phyloP scores from a whole-genome alignment of 2,888 invertebrate species.

The Cheilosia scutellata region DNA sequence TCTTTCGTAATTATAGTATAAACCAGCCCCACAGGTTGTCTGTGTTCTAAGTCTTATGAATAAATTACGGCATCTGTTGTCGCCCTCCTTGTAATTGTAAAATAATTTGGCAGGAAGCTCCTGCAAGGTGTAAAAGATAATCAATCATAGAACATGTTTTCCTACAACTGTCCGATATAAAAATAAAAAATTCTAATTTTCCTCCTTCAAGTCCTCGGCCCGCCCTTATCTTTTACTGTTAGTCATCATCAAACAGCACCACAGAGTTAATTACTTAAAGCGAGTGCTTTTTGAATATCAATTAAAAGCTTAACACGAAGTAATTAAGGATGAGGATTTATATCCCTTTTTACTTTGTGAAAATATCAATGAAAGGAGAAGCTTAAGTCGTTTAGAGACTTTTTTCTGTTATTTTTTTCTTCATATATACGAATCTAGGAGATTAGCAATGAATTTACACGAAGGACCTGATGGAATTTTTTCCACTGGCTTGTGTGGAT shows the following conservation, averaged over 20 bases:
- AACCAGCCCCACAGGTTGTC: slow-evolving; percentile 34
- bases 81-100: slow-evolving; percentile 2
- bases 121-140: slow-evolving; percentile 37
- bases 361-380: slow-evolving; percentile 57
- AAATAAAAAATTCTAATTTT: slow-evolving; percentile 32
- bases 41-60: slow-evolving; percentile 19
- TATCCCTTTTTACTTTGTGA: slow-evolving; percentile 51
- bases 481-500: slow-evolving; percentile 4
- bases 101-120: slow-evolving; percentile 33
- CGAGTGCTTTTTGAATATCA: slow-evolving; percentile 72
- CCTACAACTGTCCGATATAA: slow-evolving; percentile 23
- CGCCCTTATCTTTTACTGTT: background rate
- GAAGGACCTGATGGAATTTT: slow-evolving; percentile 40
- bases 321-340: slow-evolving; percentile 74
- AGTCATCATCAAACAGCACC: slow-evolving; percentile 34
- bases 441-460: slow-evolving; percentile 68
- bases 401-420: slow-evolving; percentile 22
- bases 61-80: slow-evolving; percentile 52
- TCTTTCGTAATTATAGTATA: slow-evolving; percentile 37
- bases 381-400: slow-evolving; percentile 64
- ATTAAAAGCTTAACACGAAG: slow-evolving; percentile 76
- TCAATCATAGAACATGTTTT: slow-evolving; percentile 50
- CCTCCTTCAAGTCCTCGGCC: no score
- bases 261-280: slow-evolving; percentile 74
- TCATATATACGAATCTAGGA: slow-evolving; percentile 24